phyloP scores from a whole-genome alignment of 2,888 invertebrate species.

The Patella pellucida region DNA sequence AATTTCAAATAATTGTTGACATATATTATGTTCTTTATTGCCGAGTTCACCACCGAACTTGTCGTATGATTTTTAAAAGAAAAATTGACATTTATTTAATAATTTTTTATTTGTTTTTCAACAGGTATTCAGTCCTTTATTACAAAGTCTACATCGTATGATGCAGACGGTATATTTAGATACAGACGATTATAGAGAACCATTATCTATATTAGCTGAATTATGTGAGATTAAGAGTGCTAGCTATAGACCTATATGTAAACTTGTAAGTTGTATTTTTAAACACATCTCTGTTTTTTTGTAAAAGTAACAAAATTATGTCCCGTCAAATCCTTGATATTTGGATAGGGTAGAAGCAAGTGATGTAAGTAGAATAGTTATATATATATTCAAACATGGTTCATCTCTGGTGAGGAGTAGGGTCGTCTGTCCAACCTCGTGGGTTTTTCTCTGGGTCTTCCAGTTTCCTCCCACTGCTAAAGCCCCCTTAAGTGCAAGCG shows the following conservation, averaged over 20 bases:
- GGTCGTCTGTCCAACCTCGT: too few relatives aligned
- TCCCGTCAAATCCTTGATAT: not conserved
- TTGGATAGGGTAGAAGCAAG: not conserved
- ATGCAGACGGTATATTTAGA: constrained; percentile 81
- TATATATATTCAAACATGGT: too few relatives aligned
- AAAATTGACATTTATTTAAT: not conserved
- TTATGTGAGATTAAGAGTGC: constrained; percentile 81
- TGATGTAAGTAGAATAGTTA: too few relatives aligned
- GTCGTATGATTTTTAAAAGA: too few relatives aligned
- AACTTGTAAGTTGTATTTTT: constrained; percentile 60
- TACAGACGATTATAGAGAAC: constrained; percentile 78
- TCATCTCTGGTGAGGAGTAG: too few relatives aligned
- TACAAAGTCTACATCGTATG: constrained; percentile 80
- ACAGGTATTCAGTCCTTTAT: constrained; percentile 77
- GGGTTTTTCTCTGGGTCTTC: too few relatives aligned
- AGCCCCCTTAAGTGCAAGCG: too few relatives aligned
- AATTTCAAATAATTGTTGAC: too few relatives aligned
- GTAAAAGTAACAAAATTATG: too few relatives aligned
- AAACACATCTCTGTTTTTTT: not conserved
- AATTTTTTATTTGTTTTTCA: constrained; percentile 3
- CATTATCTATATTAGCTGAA: constrained; percentile 80
- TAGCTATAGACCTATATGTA: constrained; percentile 80
- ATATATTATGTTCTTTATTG: too few relatives aligned
- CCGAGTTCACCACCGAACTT: too few relatives aligned
- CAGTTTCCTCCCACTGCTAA: too few relatives aligned